Percentiles rank a stretch among this genome's conserved stretches.
phyloP scores from a whole-genome alignment of 1,140 invertebrate species.

The Drosophila sproati region DNA sequence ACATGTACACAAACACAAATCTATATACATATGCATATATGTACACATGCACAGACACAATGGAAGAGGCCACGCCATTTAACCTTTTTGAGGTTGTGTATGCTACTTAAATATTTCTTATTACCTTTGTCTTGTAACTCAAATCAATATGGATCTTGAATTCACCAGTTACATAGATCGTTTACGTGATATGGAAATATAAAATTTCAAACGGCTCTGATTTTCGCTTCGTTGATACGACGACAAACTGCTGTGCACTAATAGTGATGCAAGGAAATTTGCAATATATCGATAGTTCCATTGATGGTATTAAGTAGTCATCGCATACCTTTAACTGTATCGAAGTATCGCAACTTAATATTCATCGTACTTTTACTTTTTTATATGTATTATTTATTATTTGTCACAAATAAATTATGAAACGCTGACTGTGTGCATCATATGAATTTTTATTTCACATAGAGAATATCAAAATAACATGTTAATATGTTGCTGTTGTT shows the following conservation, averaged over 20 bases:
- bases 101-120: conserved; percentile 7
- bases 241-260: conserved; percentile 44
- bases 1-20: conserved; percentile 3
- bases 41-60: conserved; percentile 25
- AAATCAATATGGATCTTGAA: conserved; percentile 32
- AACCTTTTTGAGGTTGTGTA: conserved; percentile 65
- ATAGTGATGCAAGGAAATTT: conserved; percentile 29
- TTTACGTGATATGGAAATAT: conserved; percentile 10
- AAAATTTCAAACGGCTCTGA: conserved; percentile 24
- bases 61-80: conserved; percentile 68
- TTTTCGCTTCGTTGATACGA: conserved; percentile 41
- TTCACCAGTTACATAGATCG: conserved; percentile 23
- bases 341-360: neutral
- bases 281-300: conserved; percentile 18
- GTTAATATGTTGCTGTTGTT: too few relatives aligned
- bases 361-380: too few relatives aligned
- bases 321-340: neutral
- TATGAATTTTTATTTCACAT: too few relatives aligned
- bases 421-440: too few relatives aligned
- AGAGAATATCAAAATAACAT: too few relatives aligned
- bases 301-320: neutral
- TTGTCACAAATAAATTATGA: neutral
- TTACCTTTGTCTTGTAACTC: conserved; percentile 26
- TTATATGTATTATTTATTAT: neutral
- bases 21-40: conserved; percentile 2